Evolutionary conservation across 2,888 invertebrate genomes (phyloP), one percentile per base, ranked within the genome.

Genomic region (Epinotia bilunana): DNA sequence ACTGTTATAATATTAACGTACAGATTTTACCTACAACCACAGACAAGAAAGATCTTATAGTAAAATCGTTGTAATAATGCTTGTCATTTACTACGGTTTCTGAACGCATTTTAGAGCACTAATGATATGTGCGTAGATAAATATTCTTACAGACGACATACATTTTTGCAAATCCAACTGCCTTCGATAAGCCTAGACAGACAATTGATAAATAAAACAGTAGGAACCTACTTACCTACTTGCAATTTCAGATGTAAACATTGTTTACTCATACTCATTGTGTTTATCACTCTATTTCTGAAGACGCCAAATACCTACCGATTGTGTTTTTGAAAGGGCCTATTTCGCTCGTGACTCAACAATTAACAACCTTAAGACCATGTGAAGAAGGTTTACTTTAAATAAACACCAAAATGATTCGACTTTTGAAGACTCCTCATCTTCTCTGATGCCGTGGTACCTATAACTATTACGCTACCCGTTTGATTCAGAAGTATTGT

Each of bases 181-280:
- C 55, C 49, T 57, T 20, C 55, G 39, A 67, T 67, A 39, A 57
- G 33, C 39, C 39, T 23, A 68, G 16, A 55, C 57, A 6, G 43
- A 33, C 33, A 23, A 23, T 43, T n/a, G 18, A 46, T 46, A 68
- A 55, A 67, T 16, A 65, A 64, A 28, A 58, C 5, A 68, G 28
- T 28, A 18, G 2, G 2, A 53, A 3, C 3, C 23, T 28, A 28
- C 61, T 2, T 61, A 49, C n/a, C 18, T 55, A 39, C 9, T 20
- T 28, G 46, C 53, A 20, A 67, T 33, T 57, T 58, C 23, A 69
- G 58, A 57, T 57, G n/a, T 20, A 60, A 46, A 69, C 55, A 18
- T 18, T 46, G 4, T 46, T 39, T 60, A 60, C 58, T 60, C 58
- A 60, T 68, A 20, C 23, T 23, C 58, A 46, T 69, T 69, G 69